Conservation (phyloP, 2,888 invertebrate species). For the Ectemnius cavifrons region DNA sequence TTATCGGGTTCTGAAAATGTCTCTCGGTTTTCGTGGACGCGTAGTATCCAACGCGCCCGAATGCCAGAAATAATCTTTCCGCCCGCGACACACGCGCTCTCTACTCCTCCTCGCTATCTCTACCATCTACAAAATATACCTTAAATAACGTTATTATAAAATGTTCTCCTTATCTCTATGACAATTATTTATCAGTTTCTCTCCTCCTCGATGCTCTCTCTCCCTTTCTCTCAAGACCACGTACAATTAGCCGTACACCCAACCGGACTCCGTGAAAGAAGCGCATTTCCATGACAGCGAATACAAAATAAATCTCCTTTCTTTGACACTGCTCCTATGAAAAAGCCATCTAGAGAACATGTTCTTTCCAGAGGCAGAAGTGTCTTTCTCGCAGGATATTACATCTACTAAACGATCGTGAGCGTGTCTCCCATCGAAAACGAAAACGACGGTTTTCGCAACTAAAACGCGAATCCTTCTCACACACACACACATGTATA, state of each 20-base stretch:
- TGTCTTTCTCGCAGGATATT: conserved; percentile 14
- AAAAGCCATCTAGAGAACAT: conserved; percentile 19
- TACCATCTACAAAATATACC: conserved; percentile 61
- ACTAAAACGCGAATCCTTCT: conserved; percentile 43
- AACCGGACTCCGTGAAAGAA: conserved; percentile 43
- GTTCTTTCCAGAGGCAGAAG: conserved; percentile 35
- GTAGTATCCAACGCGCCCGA: conserved; percentile 10
- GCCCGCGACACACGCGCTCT: conserved; percentile 11
- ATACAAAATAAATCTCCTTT: conserved; percentile 6
- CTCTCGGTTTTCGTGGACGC: conserved; percentile 13
- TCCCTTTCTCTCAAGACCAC: conserved; percentile 22
- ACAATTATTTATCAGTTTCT: conserved; percentile 39
- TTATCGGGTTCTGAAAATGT: conserved; percentile 9
- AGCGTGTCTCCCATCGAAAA: conserved; percentile 1
- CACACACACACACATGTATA: conserved; percentile 44
- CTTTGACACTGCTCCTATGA: conserved; percentile 15
- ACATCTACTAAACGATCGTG: conserved; percentile 1
- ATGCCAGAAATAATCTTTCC: conserved; percentile 4
- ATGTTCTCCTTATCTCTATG: conserved; percentile 58
- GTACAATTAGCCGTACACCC: conserved; percentile 32
- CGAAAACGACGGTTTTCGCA: conserved; percentile 24
- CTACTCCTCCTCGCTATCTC: conserved; percentile 28
- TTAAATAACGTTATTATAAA: conserved; percentile 67
- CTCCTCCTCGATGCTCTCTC: conserved; percentile 13
- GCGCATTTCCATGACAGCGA: conserved; percentile 40